Evolutionary conservation across 2,888 invertebrate genomes (phyloP).

Genomic region (Aquatica leii): DNA sequence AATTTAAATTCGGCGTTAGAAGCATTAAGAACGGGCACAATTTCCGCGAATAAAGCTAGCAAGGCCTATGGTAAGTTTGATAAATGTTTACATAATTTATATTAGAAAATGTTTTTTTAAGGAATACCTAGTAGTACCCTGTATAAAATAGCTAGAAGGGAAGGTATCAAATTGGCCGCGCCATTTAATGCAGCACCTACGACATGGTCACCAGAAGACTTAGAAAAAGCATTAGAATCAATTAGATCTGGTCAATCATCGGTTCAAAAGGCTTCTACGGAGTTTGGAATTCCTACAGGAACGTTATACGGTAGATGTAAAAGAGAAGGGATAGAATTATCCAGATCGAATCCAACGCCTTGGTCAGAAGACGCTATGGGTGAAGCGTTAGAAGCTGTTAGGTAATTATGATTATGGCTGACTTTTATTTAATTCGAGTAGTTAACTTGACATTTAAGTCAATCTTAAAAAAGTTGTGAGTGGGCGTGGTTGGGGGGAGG

Average conservation of each 20-base stretch:
- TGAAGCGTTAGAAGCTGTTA: constrained; percentile 87
- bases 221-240: constrained; percentile 82
- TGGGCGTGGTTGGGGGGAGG: too few relatives aligned
- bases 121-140: constrained; percentile 90
- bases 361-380: constrained; percentile 96
- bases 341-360: constrained; percentile 88
- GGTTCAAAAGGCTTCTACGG: constrained; percentile 86
- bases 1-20: constrained; percentile 83
- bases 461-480: not conserved
- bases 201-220: constrained; percentile 85
- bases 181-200: constrained; percentile 93
- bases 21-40: constrained; percentile 82
- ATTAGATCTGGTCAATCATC: constrained; percentile 83
- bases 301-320: constrained; percentile 90
- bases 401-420: too few relatives aligned
- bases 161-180: constrained; percentile 87
- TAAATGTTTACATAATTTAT: not conserved
- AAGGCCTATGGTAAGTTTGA: constrained; percentile 78
- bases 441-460: too few relatives aligned
- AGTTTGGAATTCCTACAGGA: constrained; percentile 88
- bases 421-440: too few relatives aligned
- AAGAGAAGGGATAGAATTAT: constrained; percentile 87
- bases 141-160: constrained; percentile 90
- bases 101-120: constrained; percentile 44
- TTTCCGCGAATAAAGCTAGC: constrained; percentile 91